These are phyloP conservation scores for Hirundichthys speculiger DNA, from an alignment of 2,113 vertebrate species.

Conservation along the genomic window DNA sequence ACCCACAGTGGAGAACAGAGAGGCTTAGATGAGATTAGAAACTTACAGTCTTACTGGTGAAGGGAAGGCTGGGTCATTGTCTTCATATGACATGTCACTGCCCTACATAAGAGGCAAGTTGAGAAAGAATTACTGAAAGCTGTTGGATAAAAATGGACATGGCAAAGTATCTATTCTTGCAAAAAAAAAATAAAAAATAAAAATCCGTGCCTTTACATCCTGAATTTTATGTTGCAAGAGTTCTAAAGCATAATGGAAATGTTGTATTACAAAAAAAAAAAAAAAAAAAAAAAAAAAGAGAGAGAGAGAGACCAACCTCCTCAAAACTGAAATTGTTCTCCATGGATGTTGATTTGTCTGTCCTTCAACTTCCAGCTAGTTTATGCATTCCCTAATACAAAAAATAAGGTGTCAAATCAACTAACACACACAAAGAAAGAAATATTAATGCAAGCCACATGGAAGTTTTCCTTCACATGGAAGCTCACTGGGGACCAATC, in stretches of 20 bases:
- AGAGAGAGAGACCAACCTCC: slow-evolving; percentile 60
- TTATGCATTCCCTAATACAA: slow-evolving; percentile 68
- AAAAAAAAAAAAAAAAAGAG: neutral
- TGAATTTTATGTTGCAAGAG: too few relatives aligned
- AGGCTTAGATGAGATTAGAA: neutral
- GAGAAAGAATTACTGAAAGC: slow-evolving; percentile 1
- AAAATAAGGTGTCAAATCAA: slow-evolving; percentile 14
- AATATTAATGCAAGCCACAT: neutral
- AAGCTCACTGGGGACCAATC: neutral
- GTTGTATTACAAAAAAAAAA: neutral
- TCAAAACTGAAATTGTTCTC: slow-evolving; percentile 72
- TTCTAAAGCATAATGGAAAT: neutral
- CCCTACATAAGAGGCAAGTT: slow-evolving; percentile 55
- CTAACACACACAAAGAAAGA: neutral
- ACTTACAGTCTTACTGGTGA: slow-evolving; percentile 77
- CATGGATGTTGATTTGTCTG: slow-evolving; percentile 60
- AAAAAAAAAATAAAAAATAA: too few relatives aligned
- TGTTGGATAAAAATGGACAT: neutral
- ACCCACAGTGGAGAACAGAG: neutral
- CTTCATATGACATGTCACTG: slow-evolving; percentile 77
- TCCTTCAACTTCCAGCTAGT: slow-evolving; percentile 54
- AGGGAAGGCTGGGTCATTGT: slow-evolving; percentile 62
- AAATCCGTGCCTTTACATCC: too few relatives aligned
- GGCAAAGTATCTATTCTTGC: too few relatives aligned
- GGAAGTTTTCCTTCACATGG: neutral